Conservation (phyloP, 2,888 invertebrate genomes). For the Eristalis arbustorum region DNA sequence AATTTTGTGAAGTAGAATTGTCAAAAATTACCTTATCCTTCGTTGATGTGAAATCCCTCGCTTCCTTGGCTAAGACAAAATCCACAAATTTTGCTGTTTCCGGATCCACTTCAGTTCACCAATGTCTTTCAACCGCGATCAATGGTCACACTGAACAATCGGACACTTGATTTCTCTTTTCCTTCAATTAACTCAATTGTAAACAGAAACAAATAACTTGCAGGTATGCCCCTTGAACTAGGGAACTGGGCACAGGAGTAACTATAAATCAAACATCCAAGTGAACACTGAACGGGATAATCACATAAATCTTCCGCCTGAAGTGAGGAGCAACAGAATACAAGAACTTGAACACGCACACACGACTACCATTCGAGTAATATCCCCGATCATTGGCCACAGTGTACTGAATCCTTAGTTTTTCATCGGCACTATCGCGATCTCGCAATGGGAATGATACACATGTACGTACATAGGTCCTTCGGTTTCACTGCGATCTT, state of each 20-base stretch:
- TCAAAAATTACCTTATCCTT: slow-evolving; percentile 7
- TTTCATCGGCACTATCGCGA: neutral
- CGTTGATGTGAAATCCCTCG: neutral
- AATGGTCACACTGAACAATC: slow-evolving; percentile 45
- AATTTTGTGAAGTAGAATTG: neutral
- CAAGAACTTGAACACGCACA: slow-evolving; percentile 1
- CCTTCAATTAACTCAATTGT: slow-evolving; percentile 1
- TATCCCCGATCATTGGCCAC: slow-evolving; percentile 28
- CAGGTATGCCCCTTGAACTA: neutral
- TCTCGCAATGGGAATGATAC: slow-evolving; percentile 1
- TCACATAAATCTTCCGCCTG: slow-evolving; percentile 62
- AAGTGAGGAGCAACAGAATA: slow-evolving; percentile 5
- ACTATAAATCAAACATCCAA: slow-evolving; percentile 66
- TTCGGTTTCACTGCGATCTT: neutral
- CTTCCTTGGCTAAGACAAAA: neutral
- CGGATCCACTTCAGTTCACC: neutral
- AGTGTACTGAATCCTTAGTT: slow-evolving; percentile 6
- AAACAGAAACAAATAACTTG: neutral
- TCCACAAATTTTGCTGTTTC: slow-evolving; percentile 14
- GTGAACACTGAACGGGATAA: slow-evolving; percentile 52
- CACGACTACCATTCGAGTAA: slow-evolving; percentile 6
- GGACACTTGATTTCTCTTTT: slow-evolving; percentile 58
- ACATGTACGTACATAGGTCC: neutral
- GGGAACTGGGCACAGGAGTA: neutral
- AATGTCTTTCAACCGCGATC: slow-evolving; percentile 20